A percentile compares a stretch with the other conserved stretches of the same genome.
These are phyloP conservation scores for Cyclopterus lumpus DNA, from an alignment of 2,797 vertebrate genomes.

Conservation along the genomic window DNA sequence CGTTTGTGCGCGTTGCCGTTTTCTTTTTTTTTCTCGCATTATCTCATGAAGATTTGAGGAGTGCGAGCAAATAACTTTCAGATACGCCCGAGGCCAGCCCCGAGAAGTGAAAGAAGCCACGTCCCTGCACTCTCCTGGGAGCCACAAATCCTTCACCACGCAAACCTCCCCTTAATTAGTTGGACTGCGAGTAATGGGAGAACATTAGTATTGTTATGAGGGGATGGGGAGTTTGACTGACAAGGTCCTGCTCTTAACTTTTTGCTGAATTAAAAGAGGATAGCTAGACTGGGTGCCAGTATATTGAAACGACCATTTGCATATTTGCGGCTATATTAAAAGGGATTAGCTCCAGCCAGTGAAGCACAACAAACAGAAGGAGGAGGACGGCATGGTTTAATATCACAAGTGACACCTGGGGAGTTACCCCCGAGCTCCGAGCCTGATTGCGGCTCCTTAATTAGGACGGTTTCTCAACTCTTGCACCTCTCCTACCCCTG, in stretches of 20 bases:
- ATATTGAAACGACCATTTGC: slow-evolving; percentile 99
- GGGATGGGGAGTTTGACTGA: slow-evolving; percentile 90
- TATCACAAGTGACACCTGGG: slow-evolving; percentile 98
- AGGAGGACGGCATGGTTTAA: slow-evolving; percentile 90
- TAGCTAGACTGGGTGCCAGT: slow-evolving; percentile 89
- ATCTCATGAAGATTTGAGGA: slow-evolving; percentile 61
- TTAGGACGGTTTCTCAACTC: slow-evolving; percentile 94
- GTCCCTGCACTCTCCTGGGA: slow-evolving; percentile 61
- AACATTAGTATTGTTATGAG: slow-evolving; percentile 78
- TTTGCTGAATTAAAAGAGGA: slow-evolving; percentile 98
- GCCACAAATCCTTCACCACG: slow-evolving; percentile 71
- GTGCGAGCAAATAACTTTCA: slow-evolving; percentile 65
- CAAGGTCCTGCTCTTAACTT: slow-evolving; percentile 97
- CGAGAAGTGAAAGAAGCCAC: slow-evolving; percentile 47
- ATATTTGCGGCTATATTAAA: slow-evolving; percentile 99
- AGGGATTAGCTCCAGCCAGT: slow-evolving; percentile 95
- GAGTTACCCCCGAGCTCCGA: slow-evolving; percentile 94
- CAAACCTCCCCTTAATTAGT: slow-evolving; percentile 91
- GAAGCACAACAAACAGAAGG: slow-evolving; percentile 95
- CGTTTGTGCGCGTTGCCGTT: slow-evolving; percentile 50
- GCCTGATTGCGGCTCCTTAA: slow-evolving; percentile 99
- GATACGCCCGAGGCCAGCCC: slow-evolving; percentile 47
- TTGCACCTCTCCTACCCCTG: slow-evolving; percentile 87
- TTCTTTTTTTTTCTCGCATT: slow-evolving; percentile 34
- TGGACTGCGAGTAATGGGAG: slow-evolving; percentile 82